Base-by-base conservation (phyloP, 1,140 invertebrate genomes). In the Belonocnema kinseyi region DNA sequence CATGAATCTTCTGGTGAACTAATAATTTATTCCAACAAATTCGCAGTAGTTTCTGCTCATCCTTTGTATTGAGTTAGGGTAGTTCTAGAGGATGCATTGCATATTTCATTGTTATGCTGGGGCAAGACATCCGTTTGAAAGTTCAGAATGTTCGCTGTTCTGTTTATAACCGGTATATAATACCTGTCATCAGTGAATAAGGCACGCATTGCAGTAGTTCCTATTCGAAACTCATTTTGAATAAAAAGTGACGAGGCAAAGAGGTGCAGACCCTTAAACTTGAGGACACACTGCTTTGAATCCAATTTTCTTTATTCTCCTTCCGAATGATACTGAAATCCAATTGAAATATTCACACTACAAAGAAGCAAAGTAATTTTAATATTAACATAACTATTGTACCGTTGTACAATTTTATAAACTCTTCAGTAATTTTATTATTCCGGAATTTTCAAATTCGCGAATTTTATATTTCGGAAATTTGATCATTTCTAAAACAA, bases 141-240 rank as follows among this genome's bases (percentile, higher is more conserved):
- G 13, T 66, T 40, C 33, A 66, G 26, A 33, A 66, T 40, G 61
- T 46, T 66, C 12, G 33, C 58, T 61, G 21, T 21, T 26, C 14
- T 40, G 58, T 61, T 61, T 61, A 61, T 61, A 61, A 61, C 21
- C 58, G 21, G 21, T 33, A 2, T 66, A 66, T n/a, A 66, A 66
- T 66, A 46, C 61, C 61, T 40, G 61, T 14, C 61, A 66, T 40
- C 61, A 40, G 3, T 66, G 61, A 66, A 66, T 66, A 26, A 66
- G 61, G 61, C 40, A 40, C 26, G 26, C 61, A 66, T 33, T 40
- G 8, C 40, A 46, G 13, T 46, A 14, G 61, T n/a, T 66, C 14
- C 33, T 40, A 66, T 66, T 66, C 61, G 17, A 46, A 46, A 13
- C 33, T 66, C 26, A 66, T 66, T 66, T 66, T 40, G 40, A 40